Conservation (phyloP, 2,888 invertebrate species). For the Drosophila multiciliata region DNA sequence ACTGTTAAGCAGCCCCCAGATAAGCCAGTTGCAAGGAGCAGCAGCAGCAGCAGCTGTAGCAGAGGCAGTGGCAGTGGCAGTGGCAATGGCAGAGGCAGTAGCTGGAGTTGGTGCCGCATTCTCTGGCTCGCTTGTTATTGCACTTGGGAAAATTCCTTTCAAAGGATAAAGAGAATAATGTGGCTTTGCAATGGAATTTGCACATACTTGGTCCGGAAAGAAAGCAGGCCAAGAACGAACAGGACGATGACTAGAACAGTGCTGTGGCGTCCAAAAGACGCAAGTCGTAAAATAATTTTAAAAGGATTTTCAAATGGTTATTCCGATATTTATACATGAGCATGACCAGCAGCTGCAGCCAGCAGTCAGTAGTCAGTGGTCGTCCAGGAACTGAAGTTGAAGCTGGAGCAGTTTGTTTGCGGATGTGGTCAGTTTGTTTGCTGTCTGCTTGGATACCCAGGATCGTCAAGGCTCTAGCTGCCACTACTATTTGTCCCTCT, state of each 20-base stretch:
- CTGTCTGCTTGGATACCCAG: slow-evolving; percentile 42
- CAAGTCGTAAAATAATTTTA: slow-evolving; percentile 79
- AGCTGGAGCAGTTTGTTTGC: slow-evolving; percentile 63
- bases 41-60: background rate
- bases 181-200: slow-evolving; percentile 82
- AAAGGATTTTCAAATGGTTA: slow-evolving; percentile 80
- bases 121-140: slow-evolving; percentile 69
- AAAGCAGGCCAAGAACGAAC: slow-evolving; percentile 36
- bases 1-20: slow-evolving; percentile 19
- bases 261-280: slow-evolving; percentile 74
- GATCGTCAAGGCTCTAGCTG: slow-evolving; percentile 33
- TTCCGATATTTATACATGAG: slow-evolving; percentile 75
- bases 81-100: background rate
- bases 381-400: slow-evolving; percentile 13
- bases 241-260: slow-evolving; percentile 21
- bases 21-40: slow-evolving; percentile 11
- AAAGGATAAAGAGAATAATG: slow-evolving; percentile 81
- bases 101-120: slow-evolving; percentile 30
- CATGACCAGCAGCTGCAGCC: slow-evolving; percentile 52
- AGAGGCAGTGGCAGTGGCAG: background rate
- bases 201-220: slow-evolving; percentile 73
- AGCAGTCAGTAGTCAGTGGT: slow-evolving; percentile 25
- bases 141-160: slow-evolving; percentile 80
- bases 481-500: slow-evolving; percentile 32
- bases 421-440: slow-evolving; percentile 74